Evolutionary conservation across 2,888 invertebrate genomes (phyloP).

Genomic region (Rhagonycha fulva): DNA sequence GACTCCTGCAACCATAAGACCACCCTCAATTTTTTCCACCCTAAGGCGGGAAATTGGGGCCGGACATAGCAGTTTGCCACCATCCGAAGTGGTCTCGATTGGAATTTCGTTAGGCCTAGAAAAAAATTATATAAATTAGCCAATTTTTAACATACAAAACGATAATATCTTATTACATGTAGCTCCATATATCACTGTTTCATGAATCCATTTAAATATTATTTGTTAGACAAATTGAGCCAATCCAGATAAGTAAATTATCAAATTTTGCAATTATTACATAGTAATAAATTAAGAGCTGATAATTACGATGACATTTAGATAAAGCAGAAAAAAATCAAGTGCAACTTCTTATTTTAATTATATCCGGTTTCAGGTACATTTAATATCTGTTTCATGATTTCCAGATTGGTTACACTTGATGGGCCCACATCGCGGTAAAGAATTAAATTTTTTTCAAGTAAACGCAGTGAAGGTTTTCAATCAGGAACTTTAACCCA

Average conservation of each 20-base stretch:
- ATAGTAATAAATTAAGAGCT: not conserved
- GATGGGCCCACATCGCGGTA: not conserved
- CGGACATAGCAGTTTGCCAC: conserved; percentile 61
- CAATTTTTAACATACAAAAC: not conserved
- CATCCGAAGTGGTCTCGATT: conserved; percentile 59
- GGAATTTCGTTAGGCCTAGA: conserved; percentile 65
- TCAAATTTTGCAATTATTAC: not conserved
- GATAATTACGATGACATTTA: not conserved
- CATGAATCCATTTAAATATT: not conserved
- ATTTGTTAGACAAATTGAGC: not conserved
- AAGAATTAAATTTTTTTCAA: not conserved
- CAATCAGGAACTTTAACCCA: not conserved
- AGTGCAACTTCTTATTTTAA: not conserved
- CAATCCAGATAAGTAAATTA: not conserved
- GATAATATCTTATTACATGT: not conserved
- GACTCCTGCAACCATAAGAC: conserved; percentile 75
- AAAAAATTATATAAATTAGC: conserved; percentile 32
- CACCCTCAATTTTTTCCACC: conserved; percentile 78
- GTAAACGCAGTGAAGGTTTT: not conserved
- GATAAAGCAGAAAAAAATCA: not conserved
- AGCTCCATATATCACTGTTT: not conserved
- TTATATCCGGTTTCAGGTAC: conserved; percentile 2
- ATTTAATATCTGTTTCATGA: not conserved
- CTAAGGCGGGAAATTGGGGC: conserved; percentile 70
- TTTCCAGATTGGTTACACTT: not conserved